These are phyloP conservation scores for Malurus splendens DNA, from an alignment of 2,797 vertebrate species.

Conservation along the genomic window DNA sequence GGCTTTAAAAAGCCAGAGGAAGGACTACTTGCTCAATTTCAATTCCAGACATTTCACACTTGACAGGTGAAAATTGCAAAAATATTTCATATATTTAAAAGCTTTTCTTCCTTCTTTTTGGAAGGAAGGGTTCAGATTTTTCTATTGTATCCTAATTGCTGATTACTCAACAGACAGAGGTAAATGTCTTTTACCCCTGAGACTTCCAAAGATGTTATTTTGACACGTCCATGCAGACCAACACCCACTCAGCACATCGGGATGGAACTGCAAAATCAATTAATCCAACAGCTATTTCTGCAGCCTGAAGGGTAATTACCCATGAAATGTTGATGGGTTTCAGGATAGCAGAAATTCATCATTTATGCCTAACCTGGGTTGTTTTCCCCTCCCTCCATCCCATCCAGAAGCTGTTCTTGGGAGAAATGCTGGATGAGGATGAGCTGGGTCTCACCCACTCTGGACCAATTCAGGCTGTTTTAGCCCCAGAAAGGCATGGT, in stretches of 20 bases:
- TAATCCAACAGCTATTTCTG: conserved; percentile 17
- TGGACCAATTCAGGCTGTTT: background rate
- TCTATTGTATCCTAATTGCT: background rate
- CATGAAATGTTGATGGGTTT: background rate
- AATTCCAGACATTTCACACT: background rate
- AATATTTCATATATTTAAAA: background rate
- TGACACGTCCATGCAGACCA: background rate
- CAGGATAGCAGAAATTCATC: background rate
- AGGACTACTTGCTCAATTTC: background rate
- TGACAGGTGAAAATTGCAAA: background rate
- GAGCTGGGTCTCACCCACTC: background rate
- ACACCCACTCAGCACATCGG: background rate
- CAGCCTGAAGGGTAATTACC: background rate
- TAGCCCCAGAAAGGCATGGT: background rate
- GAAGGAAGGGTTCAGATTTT: background rate
- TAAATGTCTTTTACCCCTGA: background rate
- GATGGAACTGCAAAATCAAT: conserved; percentile 17
- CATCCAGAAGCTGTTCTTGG: background rate
- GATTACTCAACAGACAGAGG: background rate
- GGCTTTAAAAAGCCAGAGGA: background rate
- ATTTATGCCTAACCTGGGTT: background rate
- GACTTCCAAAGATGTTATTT: background rate
- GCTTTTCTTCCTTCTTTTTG: background rate
- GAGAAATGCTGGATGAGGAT: background rate
- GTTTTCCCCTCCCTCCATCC: background rate